Evolutionary conservation across 2,113 vertebrate genomes (phyloP).

Genomic region (Gyps fulvus): DNA sequence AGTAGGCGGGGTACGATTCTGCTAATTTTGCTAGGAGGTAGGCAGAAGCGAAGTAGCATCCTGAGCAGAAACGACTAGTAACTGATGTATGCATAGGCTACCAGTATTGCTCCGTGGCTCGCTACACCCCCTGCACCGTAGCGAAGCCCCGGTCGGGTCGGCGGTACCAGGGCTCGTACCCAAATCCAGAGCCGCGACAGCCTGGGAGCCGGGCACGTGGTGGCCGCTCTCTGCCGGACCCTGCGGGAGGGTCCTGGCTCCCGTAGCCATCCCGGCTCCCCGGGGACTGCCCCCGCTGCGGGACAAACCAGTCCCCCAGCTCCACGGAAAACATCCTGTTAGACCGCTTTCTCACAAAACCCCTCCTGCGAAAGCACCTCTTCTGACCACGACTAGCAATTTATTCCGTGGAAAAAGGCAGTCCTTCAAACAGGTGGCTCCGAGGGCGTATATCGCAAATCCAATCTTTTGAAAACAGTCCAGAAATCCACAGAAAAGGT

Average conservation of each 20-base stretch:
- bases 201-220: neutral
- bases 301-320: neutral
- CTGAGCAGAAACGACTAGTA: neutral
- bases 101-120: neutral
- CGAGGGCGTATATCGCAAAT: neutral
- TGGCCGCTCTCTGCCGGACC: neutral
- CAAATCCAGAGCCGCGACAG: neutral
- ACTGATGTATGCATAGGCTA: neutral
- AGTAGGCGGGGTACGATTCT: neutral
- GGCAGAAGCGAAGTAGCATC: neutral
- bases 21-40: neutral
- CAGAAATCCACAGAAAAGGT: neutral
- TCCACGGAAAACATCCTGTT: neutral
- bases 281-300: rapidly evolving
- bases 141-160: rapidly evolving
- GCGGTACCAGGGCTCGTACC: neutral
- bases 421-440: neutral
- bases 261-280: neutral
- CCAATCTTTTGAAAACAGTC: neutral
- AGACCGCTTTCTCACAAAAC: neutral
- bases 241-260: neutral
- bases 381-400: neutral
- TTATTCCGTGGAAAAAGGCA: neutral
- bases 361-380: neutral
- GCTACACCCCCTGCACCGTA: rapidly evolving